Evolutionary conservation across 2,797 vertebrate genomes (phyloP).

Genomic region (Tauraco hartlaubi): DNA sequence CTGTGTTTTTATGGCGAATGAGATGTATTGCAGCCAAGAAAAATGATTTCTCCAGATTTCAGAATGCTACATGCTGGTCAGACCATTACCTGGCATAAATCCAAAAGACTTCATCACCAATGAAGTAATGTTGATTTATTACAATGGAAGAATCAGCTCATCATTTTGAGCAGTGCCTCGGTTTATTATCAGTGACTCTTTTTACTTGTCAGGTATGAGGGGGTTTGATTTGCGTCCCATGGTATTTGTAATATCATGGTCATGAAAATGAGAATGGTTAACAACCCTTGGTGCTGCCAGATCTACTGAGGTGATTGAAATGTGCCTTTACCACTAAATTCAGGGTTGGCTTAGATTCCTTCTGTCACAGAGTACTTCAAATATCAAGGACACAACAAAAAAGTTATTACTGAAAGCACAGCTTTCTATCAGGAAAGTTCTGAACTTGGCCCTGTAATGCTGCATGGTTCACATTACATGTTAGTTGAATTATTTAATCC

Average conservation of each 20-base stretch:
- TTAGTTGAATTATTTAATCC: background rate
- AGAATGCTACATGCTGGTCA: background rate
- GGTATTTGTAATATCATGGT: background rate
- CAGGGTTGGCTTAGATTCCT: background rate
- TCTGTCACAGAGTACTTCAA: background rate
- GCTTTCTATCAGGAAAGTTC: background rate
- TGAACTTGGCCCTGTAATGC: background rate
- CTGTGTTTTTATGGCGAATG: background rate
- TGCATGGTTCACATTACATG: background rate
- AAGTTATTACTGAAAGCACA: background rate
- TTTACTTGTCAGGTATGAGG: constrained; percentile 1
- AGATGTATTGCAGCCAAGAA: background rate
- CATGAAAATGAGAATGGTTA: constrained; percentile 2
- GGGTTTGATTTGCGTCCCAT: background rate
- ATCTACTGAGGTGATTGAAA: background rate
- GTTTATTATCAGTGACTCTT: constrained; percentile 28
- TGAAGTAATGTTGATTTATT: constrained; percentile 34
- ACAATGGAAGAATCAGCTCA: background rate
- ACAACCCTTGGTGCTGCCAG: background rate
- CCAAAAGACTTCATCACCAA: background rate
- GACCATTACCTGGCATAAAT: constrained; percentile 26
- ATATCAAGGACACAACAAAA: background rate
- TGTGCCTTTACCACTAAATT: background rate
- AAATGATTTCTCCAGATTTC: constrained; percentile 3
- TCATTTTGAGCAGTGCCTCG: background rate